Conservation (phyloP, 2,888 invertebrate genomes). For the Aplocera efformata region DNA sequence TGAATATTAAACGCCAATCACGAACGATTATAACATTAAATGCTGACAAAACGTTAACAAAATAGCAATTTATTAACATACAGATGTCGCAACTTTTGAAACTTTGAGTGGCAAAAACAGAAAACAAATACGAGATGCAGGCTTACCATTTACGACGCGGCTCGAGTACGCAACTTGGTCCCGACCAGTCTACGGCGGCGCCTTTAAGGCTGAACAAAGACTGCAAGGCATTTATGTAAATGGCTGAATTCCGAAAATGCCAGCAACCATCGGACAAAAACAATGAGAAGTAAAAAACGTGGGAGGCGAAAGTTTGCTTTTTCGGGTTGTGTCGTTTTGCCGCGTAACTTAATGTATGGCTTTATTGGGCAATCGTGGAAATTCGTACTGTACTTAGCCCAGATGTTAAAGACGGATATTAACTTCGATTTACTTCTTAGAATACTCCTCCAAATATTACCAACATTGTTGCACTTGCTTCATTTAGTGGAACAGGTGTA, state of each 20-base stretch:
- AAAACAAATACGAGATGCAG: constrained; percentile 40
- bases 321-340: constrained; percentile 59
- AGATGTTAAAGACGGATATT: constrained; percentile 55
- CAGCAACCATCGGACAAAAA: constrained; percentile 61
- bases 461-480: too few relatives aligned
- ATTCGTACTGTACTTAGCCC: constrained; percentile 28
- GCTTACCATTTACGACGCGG: constrained; percentile 44
- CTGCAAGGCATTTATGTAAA: constrained; percentile 74
- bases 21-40: constrained; percentile 24
- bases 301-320: constrained; percentile 68
- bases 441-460: too few relatives aligned
- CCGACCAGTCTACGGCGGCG: constrained; percentile 56
- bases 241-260: constrained; percentile 74
- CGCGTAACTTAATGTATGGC: constrained; percentile 36
- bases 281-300: constrained; percentile 63
- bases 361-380: constrained; percentile 32
- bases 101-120: constrained; percentile 41
- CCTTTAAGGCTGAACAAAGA: constrained; percentile 74
- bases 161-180: constrained; percentile 38
- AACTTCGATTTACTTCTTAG: constrained; percentile 33
- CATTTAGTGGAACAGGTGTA: too few relatives aligned
- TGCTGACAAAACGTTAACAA: constrained; percentile 21
- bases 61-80: constrained; percentile 34
- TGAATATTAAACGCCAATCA: constrained; percentile 8
- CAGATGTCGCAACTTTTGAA: constrained; percentile 44